Evolutionary conservation across 2,888 invertebrate genomes (phyloP), one percentile per base, ranked within the genome.

Genomic region (Anthophora plumipes): DNA sequence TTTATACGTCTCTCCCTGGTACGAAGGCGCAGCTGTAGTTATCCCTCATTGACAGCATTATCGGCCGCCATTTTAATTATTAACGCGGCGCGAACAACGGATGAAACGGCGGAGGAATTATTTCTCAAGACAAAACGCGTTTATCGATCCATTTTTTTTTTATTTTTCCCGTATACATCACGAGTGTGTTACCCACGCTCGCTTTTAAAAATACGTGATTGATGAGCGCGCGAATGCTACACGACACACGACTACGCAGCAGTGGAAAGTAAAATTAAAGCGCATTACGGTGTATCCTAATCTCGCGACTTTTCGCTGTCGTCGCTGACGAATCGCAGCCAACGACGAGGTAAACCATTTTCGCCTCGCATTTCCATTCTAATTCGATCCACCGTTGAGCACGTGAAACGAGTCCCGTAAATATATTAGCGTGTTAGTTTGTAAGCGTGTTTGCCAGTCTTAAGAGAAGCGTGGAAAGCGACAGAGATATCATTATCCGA

Each of bases 241-340:
- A 6, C 31, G 37, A 5, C 37, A 20, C 14, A 14, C 20, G 11
- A 25, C n/a, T n/a, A n/a, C 43, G 54, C 20, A 17, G 22, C 22
- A 64, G n/a, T 14, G 31, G 4, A 54, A 31, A 54, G 67, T 1
- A 11, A 43, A 74, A 59, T 59, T 41, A 37, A 64, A 37, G 14
- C 60, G 25, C n/a, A 31, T 48, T 50, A 57, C 41, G 22, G 17
- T 17, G 43, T 57, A 43, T 43, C 52, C 43, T 52, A 57, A 71
- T 63, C 31, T 8, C 39, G 14, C 37, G n/a, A 55, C 43, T 14
- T 46, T 54, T 54, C 64, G 46, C 41, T 31, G 69, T 46, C 63
- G 22, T 6, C 25, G 17, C 8, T 76, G 77, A 76, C 69, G 59
- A 50, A 78, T 70, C 17, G n/a, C 80, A 31, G 17, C 37, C n/a